Evolutionary conservation across 2,888 invertebrate species (phyloP), one percentile per base, ranked within the genome.

Genomic region (Neoaliturus tenellus): DNA sequence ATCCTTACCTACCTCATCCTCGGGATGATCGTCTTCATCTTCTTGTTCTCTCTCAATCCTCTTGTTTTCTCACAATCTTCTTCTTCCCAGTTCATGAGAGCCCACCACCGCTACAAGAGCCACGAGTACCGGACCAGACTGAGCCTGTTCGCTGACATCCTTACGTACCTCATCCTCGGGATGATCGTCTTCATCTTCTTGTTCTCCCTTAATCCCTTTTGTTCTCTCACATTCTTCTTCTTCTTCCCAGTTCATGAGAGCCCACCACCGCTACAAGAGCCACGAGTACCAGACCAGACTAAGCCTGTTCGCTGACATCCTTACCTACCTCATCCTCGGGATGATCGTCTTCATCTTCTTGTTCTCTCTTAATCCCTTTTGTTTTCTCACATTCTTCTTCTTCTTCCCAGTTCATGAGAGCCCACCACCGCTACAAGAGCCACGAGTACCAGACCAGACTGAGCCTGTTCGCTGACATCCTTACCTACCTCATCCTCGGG

Each of bases 271-370:
- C 86, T 97, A 97, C 91, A 97, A 96, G 89, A 94, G 93, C 84
- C 91, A 94, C 85, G 92, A 94, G 87, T 93, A 94, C 88, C 93
- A 93, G 87, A 94, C 95, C 85, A 94, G 94, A 5, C 39, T 39
- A 5, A 39, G 39, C 12, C 39, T 39, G 39, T 39, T 39, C 12
- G 39, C 39, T 12, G 39, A 39, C 39, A 39, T 39, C 5, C 39
- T 39, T 12, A 39, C 39, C 39, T 39, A 39, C 39, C 39, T 87
- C n/a, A 92, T 96, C 17, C 98, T 98, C 5, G 98, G 98, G 23
- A 94, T 98, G 89, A 92, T 96, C 0, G 93, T 98, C 89, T 98
- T 98, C 90, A 95, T 98, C 83, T 94, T 98, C 88, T 90, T 98
- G 17, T 23, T 14, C n/a, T n/a, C n/a, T n/a, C n/a, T n/a, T n/a